phyloP scores from a whole-genome alignment of 23 tunicate genomes.

The Aplidium turbinatum region DNA sequence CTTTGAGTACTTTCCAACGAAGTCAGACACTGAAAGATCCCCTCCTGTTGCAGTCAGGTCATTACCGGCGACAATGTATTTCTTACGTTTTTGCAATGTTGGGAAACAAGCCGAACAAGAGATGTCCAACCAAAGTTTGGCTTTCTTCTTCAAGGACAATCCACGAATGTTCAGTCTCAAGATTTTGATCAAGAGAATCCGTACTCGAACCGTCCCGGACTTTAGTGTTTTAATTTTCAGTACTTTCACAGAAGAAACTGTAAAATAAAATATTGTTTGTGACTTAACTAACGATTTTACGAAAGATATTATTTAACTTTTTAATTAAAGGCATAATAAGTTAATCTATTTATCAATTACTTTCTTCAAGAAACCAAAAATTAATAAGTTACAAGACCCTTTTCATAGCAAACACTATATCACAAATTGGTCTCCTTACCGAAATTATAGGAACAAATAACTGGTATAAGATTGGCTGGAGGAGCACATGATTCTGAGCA shows the following conservation, averaged over 20 bases:
- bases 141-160: neutral
- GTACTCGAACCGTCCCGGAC: constrained; percentile 1
- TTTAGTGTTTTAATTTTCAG: neutral
- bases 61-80: constrained; percentile 18
- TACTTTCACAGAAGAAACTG: constrained; percentile 17
- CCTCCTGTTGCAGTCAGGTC: neutral
- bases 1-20: neutral
- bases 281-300: no score
- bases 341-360: no score
- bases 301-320: no score
- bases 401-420: no score
- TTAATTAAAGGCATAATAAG: no score
- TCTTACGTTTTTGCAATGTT: neutral
- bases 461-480: neutral
- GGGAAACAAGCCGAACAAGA: constrained; percentile 17
- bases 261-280: neutral
- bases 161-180: neutral
- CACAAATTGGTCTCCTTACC: neutral
- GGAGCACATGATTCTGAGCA: constrained; percentile 3
- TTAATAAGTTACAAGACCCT: no score
- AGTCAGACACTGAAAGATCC: neutral
- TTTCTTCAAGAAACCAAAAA: no score
- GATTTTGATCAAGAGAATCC: neutral
- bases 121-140: constrained; percentile 13
- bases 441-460: neutral